Percentiles rank a stretch among this genome's conserved stretches.
Evolutionary conservation across 64 coral and sea anemone species (phyloP).

Genomic region (Montipora cactus): DNA sequence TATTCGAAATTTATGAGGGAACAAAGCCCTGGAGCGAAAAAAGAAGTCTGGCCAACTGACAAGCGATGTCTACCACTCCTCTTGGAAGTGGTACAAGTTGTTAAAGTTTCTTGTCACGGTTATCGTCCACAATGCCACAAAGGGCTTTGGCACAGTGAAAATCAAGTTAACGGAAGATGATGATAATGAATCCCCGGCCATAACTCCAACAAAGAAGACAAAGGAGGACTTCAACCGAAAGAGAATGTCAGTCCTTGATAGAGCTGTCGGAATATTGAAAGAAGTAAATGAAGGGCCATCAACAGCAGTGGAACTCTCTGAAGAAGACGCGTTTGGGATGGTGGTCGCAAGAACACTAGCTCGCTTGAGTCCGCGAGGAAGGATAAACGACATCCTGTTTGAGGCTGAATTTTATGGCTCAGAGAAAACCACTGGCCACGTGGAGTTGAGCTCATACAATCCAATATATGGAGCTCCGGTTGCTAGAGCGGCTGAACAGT

Average conservation of each 20-base stretch:
- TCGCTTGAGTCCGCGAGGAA: slow-evolving; percentile 13
- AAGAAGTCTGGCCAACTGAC: slow-evolving; percentile 3
- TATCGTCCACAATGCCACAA: not conserved
- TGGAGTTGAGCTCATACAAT: slow-evolving; percentile 24
- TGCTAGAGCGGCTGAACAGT: not conserved
- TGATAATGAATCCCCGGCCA: not conserved
- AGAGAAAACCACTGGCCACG: not conserved
- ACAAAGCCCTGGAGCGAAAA: not conserved
- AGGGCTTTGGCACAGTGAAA: not conserved
- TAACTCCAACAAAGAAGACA: not conserved
- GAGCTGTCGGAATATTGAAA: slow-evolving; percentile 46
- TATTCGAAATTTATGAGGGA: not conserved
- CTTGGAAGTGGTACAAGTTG: not conserved
- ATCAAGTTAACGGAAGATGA: not conserved
- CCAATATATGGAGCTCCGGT: slow-evolving; percentile 34
- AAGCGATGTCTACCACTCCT: slow-evolving; percentile 1
- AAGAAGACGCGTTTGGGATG: not conserved
- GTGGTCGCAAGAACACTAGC: not conserved
- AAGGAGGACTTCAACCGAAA: slow-evolving; percentile 11
- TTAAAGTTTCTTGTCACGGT: not conserved
- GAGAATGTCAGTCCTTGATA: not conserved
- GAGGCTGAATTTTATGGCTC: slow-evolving; percentile 56
- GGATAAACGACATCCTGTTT: slow-evolving; percentile 37
- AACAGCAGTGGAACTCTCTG: not conserved
- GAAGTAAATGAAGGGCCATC: slow-evolving; percentile 9